A percentile compares a stretch with the other conserved stretches of the same genome.
phyloP scores from a whole-genome alignment of 2,888 invertebrate genomes.

The Pollenia angustigena region DNA sequence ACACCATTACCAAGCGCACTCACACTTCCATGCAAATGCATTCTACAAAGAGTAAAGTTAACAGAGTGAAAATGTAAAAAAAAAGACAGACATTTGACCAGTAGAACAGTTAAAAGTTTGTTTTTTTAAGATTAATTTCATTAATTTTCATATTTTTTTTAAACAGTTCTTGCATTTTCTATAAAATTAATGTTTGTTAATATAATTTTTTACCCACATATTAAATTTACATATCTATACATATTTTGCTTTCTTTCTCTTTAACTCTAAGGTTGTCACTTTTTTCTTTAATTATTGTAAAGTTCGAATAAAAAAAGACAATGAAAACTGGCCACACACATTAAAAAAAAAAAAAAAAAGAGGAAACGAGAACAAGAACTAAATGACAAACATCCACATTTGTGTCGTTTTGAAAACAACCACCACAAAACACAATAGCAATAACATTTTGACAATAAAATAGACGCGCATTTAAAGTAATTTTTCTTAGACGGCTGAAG shows the following conservation, averaged over 20 bases:
- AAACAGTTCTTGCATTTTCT: conserved; percentile 7
- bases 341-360: not conserved
- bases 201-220: not conserved
- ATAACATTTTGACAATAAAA: conserved; percentile 52
- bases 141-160: conserved; percentile 4
- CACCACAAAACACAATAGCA: conserved; percentile 57
- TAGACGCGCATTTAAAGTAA: conserved; percentile 38
- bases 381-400: conserved; percentile 44
- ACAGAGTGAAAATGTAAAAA: not conserved
- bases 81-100: conserved; percentile 35
- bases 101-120: not conserved
- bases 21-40: not conserved
- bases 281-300: conserved; percentile 3
- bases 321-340: conserved; percentile 33
- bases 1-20: not conserved
- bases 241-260: not conserved
- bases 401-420: conserved; percentile 48
- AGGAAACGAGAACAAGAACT: not conserved
- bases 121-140: conserved; percentile 12
- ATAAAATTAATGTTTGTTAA: not conserved
- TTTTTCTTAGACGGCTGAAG: conserved; percentile 9
- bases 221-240: not conserved
- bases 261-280: conserved; percentile 15
- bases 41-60: conserved; percentile 12
- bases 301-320: not conserved